Evolutionary conservation across 2,113 vertebrate species (phyloP).

Genomic region (Chlorodrepanis virens): DNA sequence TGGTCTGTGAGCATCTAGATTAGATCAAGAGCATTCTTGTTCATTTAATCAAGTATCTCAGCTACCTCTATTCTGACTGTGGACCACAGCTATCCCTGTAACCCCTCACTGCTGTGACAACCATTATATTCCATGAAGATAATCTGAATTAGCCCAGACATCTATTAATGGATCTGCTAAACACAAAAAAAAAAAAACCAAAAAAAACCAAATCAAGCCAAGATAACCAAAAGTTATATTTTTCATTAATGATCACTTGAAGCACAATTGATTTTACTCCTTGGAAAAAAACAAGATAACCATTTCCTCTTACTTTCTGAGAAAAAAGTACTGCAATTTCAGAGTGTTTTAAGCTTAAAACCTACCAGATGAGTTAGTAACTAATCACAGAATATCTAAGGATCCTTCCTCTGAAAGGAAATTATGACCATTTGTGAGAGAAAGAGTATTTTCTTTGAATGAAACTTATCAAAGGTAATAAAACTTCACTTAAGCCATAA

Average conservation of each 20-base stretch:
- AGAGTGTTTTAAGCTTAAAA: not conserved
- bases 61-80: not conserved
- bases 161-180: not conserved
- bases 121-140: not conserved
- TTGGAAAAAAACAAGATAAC: not conserved
- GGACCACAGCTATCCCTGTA: not conserved
- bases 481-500: not conserved
- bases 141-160: not conserved
- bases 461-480: not conserved
- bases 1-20: not conserved
- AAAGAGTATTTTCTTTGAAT: not conserved
- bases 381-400: not conserved
- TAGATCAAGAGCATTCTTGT: not conserved
- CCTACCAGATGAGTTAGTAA: not conserved
- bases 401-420: not conserved
- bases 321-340: not conserved
- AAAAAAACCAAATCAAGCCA: not conserved
- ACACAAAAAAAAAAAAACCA: not conserved
- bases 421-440: not conserved
- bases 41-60: not conserved
- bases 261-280: not conserved
- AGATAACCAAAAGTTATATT: not conserved
- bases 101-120: not conserved
- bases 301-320: not conserved
- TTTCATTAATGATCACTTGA: not conserved